Base-by-base conservation (phyloP, 2,888 invertebrate species). In the Ferrisia virgata region DNA sequence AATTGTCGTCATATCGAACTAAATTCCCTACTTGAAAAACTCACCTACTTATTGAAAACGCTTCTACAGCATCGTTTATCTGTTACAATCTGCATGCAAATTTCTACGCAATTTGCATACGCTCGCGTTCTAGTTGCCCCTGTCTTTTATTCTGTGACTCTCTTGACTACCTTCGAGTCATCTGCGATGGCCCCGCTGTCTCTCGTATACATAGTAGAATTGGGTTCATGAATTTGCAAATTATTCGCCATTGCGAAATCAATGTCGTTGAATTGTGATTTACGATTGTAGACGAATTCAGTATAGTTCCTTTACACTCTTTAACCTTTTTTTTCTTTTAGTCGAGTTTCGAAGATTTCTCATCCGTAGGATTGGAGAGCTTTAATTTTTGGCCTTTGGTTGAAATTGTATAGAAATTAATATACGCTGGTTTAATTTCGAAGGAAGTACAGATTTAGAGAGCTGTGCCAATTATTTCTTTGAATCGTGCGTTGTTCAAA, bases 171-270 rank as follows among this genome's bases (percentile, higher is more conserved):
- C 13, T 64, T 28, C 28, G 28, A 64, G 64, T 64, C 64, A 64
- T 64, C 64, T 64, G 64, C 64, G 64, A 64, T 64, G 64, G 64
- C 64, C 64, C 64, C n/a, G n/a, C n/a, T 28, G 64, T 64, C 64
- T 64, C 64, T n/a, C n/a, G n/a, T n/a, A n/a, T n/a, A n/a, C n/a
- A n/a, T n/a, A n/a, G 28, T 64, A 0, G 28, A 28, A 28, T 64
- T 28, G 64, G 5, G 28, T 64, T 64, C 64, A 64, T 64, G 64
- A 64, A 64, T 64, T 64, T 64, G 64, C 28, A 64, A 64, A 64
- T 64, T 64, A 64, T 64, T 31, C 28, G 15, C n/a, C n/a, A 64
- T 64, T 28, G 28, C 28, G 5, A 28, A 64, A 28, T 15, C 28
- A 28, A 64, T 15, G 31, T 64, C 28, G 15, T 28, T 28, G 28